phyloP scores from a whole-genome alignment of 2,888 invertebrate genomes.

The Caenorhabditis sp. region DNA sequence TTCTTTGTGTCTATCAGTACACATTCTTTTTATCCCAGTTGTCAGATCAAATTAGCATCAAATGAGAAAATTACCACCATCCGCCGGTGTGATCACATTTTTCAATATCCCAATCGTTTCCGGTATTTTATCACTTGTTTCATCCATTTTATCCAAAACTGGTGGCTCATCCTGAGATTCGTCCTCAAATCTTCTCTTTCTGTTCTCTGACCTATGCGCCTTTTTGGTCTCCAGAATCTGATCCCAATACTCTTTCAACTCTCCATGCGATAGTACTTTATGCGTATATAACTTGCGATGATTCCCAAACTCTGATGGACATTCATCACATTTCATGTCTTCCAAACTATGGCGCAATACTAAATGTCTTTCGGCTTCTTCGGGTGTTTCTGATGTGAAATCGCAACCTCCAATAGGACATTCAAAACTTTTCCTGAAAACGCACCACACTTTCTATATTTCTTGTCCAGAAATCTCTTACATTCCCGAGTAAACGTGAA shows the following conservation, averaged over 20 bases:
- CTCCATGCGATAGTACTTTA: conserved; percentile 20
- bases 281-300: conserved; percentile 23
- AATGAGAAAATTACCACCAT: neutral
- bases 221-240: conserved; percentile 17
- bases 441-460: too few species aligned
- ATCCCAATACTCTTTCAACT: conserved; percentile 19
- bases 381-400: neutral
- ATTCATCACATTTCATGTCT: conserved; percentile 9
- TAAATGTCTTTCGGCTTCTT: conserved; percentile 15
- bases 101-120: neutral
- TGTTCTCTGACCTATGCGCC: neutral
- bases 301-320: neutral
- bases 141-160: neutral
- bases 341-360: neutral
- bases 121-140: neutral
- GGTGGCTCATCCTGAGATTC: neutral
- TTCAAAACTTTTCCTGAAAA: conserved; percentile 9
- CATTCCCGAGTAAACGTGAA: conserved; percentile 13
- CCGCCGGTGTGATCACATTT: neutral
- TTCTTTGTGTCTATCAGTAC: too few species aligned
- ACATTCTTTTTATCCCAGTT: too few species aligned
- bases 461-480: conserved; percentile 8
- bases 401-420: conserved; percentile 11
- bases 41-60: too few species aligned
- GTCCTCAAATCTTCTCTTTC: neutral